Conservation (phyloP, 2,797 vertebrate genomes). For the Hemitrygon akajei region DNA sequence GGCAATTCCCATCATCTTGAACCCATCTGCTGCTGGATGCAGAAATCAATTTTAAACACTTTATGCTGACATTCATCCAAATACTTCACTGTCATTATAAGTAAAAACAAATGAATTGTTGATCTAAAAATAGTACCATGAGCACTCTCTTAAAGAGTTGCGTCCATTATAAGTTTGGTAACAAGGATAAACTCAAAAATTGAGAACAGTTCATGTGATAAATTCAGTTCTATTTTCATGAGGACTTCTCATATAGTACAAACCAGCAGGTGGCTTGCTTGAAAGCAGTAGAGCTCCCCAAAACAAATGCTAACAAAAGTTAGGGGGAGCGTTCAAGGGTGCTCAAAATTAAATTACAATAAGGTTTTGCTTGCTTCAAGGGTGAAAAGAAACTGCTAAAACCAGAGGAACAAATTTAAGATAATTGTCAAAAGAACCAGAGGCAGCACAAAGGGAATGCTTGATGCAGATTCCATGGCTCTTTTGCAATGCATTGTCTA, state of each 20-base stretch:
- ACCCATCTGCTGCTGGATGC: no score
- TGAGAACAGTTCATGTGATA: background rate
- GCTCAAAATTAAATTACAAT: no score
- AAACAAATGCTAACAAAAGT: background rate
- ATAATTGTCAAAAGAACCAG: no score
- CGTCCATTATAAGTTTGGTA: background rate
- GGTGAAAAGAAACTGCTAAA: no score
- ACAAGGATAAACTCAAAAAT: background rate
- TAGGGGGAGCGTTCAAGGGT: background rate
- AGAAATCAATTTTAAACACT: background rate
- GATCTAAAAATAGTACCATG: background rate
- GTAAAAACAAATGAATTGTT: background rate
- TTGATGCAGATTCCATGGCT: no score
- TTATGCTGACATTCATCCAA: background rate
- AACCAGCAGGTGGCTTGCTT: background rate
- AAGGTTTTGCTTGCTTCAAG: no score
- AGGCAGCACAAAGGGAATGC: no score
- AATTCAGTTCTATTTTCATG: background rate
- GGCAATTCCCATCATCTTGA: no score
- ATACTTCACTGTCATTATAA: background rate
- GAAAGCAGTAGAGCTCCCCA: background rate
- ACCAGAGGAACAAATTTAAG: no score
- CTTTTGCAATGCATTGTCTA: background rate
- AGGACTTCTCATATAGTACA: background rate
- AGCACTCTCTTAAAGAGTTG: background rate